phyloP scores from a whole-genome alignment of 2,797 vertebrate species.

The Zalophus californianus region DNA sequence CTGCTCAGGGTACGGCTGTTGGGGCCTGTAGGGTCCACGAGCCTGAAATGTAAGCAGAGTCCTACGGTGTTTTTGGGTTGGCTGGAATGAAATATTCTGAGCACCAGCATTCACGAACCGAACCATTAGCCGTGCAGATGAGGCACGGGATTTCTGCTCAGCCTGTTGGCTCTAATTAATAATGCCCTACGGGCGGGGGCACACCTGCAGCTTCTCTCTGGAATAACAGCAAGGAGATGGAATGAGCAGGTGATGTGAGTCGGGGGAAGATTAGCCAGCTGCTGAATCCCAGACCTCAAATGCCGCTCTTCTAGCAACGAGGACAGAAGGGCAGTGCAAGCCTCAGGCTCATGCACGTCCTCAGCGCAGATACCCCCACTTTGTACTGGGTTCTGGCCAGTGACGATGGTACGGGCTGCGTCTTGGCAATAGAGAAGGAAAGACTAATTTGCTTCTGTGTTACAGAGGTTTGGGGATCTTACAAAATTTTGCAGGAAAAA shows the following conservation, averaged over 20 bases:
- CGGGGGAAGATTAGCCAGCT: background rate
- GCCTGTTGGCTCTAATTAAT: slow-evolving; percentile 62
- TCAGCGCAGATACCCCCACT: background rate
- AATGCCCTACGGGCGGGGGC: background rate
- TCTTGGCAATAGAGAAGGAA: background rate
- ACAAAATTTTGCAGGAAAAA: slow-evolving; percentile 18
- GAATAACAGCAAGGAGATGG: background rate
- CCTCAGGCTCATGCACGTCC: accelerated
- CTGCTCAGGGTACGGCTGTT: slow-evolving; percentile 57
- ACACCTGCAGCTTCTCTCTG: background rate
- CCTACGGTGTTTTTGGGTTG: slow-evolving; percentile 56
- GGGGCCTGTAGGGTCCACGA: slow-evolving; percentile 60
- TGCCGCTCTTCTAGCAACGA: background rate
- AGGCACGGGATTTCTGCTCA: slow-evolving; percentile 54
- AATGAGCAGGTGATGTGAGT: background rate
- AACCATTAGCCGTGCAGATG: slow-evolving; percentile 59
- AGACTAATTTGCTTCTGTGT: background rate
- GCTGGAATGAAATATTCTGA: slow-evolving; percentile 78
- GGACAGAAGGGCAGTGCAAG: background rate
- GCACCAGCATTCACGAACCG: slow-evolving; percentile 41
- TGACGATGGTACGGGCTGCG: background rate
- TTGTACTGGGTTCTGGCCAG: background rate
- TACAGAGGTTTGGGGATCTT: background rate
- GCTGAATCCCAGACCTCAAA: background rate
- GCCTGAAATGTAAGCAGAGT: slow-evolving; percentile 72